These are phyloP conservation scores for Oncopeltus fasciatus DNA, from an alignment of 1,140 invertebrate genomes.

Conservation along the genomic window DNA sequence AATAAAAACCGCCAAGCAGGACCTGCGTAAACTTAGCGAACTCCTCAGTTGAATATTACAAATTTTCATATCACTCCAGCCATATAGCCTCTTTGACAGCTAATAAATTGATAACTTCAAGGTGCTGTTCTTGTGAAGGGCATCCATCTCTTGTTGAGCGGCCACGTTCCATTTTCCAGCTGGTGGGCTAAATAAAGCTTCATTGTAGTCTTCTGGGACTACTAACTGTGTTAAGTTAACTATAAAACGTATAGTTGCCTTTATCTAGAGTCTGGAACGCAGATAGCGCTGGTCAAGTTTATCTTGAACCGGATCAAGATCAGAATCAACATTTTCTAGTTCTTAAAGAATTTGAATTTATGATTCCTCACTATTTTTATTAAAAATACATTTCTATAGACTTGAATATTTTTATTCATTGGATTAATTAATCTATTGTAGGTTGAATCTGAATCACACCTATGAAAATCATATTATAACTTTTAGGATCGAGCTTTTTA, in stretches of 20 bases:
- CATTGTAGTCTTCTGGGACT: not conserved
- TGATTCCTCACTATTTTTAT: too few relatives aligned
- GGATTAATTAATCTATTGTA: too few relatives aligned
- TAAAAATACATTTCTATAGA: too few relatives aligned
- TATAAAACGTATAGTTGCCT: not conserved
- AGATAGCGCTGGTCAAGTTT: too few relatives aligned
- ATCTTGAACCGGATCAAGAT: not conserved
- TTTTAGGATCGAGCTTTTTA: not conserved
- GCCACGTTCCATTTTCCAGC: not conserved
- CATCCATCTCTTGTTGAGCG: not conserved
- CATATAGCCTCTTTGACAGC: too few relatives aligned
- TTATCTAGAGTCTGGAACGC: not conserved
- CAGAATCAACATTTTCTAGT: not conserved
- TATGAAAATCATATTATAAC: not conserved
- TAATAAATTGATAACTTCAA: not conserved
- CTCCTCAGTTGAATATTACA: too few relatives aligned
- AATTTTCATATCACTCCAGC: too few relatives aligned
- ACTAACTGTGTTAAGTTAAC: not conserved
- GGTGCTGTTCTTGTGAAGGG: not conserved
- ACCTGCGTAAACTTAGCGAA: too few relatives aligned
- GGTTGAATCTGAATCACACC: not conserved
- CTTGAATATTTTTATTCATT: too few relatives aligned
- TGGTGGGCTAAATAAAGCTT: not conserved
- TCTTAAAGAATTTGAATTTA: not conserved
- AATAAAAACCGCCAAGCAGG: too few relatives aligned